phyloP scores from a whole-genome alignment of 2,888 invertebrate genomes.

The Pandemis cinnamomeana region DNA sequence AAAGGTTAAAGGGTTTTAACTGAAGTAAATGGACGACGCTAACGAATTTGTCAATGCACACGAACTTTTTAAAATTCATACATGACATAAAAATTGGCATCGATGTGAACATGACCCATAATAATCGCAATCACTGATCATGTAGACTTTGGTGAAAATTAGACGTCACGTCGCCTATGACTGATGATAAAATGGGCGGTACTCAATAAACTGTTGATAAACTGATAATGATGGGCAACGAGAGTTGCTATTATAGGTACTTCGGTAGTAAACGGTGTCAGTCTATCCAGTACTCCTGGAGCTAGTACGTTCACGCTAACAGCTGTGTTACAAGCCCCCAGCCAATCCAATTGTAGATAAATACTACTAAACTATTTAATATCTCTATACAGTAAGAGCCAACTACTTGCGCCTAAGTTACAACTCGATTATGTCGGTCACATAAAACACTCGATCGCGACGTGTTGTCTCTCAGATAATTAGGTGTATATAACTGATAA shows the following conservation, averaged over 20 bases:
- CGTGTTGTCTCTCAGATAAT: slow-evolving; percentile 26
- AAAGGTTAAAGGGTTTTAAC: no score
- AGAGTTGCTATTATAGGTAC: background rate
- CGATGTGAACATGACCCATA: slow-evolving; percentile 45
- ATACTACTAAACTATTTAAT: background rate
- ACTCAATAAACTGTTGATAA: slow-evolving; percentile 52
- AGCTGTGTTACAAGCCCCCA: background rate
- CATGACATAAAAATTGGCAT: background rate
- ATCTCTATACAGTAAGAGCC: no score
- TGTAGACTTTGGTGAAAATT: slow-evolving; percentile 40
- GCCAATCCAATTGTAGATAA: background rate
- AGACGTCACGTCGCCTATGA: slow-evolving; percentile 52
- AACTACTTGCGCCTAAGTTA: background rate
- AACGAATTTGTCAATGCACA: background rate
- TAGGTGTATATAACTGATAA: slow-evolving; percentile 21
- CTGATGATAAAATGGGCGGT: slow-evolving; percentile 51
- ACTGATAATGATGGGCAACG: slow-evolving; percentile 46
- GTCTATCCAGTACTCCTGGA: background rate
- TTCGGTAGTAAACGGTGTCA: background rate
- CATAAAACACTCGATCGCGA: slow-evolving; percentile 13
- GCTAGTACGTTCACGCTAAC: no score
- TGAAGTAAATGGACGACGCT: background rate
- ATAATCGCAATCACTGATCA: background rate
- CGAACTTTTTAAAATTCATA: background rate
- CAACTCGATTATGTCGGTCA: background rate